Evolutionary conservation across 2,888 invertebrate species (phyloP).

Genomic region (Phoenoteleia sp.): DNA sequence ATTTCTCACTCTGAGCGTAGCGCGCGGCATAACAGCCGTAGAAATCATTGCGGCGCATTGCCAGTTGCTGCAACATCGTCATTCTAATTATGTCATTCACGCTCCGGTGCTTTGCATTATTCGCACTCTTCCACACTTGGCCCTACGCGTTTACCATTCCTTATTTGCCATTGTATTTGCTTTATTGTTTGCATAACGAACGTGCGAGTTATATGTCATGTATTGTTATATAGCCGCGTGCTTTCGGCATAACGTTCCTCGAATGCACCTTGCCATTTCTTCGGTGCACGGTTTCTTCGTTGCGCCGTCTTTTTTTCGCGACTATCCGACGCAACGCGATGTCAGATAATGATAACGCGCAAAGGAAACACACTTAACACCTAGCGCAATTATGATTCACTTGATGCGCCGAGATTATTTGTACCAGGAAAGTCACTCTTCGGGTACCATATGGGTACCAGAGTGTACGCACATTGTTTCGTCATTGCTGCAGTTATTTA

Average conservation of each 20-base stretch:
- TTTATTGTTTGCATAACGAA: conserved; percentile 63
- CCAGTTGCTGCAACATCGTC: conserved; percentile 63
- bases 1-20: conserved; percentile 55
- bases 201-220: conserved; percentile 52
- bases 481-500: conserved; percentile 3
- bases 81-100: conserved; percentile 69
- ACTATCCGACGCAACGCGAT: neutral
- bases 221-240: conserved; percentile 11
- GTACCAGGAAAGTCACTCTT: too few species aligned
- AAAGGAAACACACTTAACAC: conserved; percentile 21
- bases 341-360: conserved; percentile 35
- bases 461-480: conserved; percentile 18
- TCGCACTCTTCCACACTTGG: conserved; percentile 65
- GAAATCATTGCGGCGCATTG: conserved; percentile 61
- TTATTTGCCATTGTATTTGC: conserved; percentile 59
- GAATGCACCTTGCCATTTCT: conserved; percentile 17
- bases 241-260: conserved; percentile 31
- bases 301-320: neutral
- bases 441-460: too few species aligned
- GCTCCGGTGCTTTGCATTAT: conserved; percentile 65
- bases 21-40: conserved; percentile 53
- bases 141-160: conserved; percentile 60
- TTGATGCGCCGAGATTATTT: neutral
- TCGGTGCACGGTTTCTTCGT: neutral
- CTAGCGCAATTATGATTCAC: conserved; percentile 12